Percentiles rank a stretch among this genome's conserved stretches.
These are phyloP conservation scores for Sphaerodactylus townsendi DNA, from an alignment of 2,113 vertebrate genomes.

Conservation along the genomic window DNA sequence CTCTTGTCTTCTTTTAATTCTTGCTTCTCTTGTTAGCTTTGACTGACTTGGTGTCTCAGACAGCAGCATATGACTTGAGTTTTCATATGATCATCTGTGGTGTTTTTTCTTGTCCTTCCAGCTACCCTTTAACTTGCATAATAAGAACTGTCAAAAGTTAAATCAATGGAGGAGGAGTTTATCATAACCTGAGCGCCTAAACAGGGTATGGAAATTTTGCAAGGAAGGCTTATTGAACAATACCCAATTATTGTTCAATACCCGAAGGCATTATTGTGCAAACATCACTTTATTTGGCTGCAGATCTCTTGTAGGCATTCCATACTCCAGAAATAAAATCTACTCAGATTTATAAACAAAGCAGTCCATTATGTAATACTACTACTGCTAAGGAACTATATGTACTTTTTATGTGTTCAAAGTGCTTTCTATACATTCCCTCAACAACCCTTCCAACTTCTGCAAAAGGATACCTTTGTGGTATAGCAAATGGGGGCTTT, in stretches of 20 bases:
- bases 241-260: neutral
- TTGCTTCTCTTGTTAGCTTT: constrained; percentile 29
- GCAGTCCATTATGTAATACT: too few species aligned
- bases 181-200: neutral
- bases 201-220: neutral
- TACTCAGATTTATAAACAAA: neutral
- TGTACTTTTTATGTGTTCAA: too few species aligned
- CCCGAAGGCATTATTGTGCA: neutral
- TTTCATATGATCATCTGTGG: neutral
- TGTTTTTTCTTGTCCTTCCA: neutral
- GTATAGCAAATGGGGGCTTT: too few species aligned
- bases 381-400: too few species aligned
- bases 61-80: neutral
- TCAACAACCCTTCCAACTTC: too few species aligned
- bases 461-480: too few species aligned
- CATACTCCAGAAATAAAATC: neutral
- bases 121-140: neutral
- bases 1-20: constrained; percentile 28
- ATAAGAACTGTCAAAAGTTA: neutral
- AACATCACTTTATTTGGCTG: constrained; percentile 2
- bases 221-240: neutral
- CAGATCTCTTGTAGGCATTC: neutral
- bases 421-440: too few species aligned
- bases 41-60: constrained; percentile 17
- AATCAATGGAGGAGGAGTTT: neutral